phyloP scores from a whole-genome alignment of 2,797 vertebrate species.

The Poeciliopsis gracilis region DNA sequence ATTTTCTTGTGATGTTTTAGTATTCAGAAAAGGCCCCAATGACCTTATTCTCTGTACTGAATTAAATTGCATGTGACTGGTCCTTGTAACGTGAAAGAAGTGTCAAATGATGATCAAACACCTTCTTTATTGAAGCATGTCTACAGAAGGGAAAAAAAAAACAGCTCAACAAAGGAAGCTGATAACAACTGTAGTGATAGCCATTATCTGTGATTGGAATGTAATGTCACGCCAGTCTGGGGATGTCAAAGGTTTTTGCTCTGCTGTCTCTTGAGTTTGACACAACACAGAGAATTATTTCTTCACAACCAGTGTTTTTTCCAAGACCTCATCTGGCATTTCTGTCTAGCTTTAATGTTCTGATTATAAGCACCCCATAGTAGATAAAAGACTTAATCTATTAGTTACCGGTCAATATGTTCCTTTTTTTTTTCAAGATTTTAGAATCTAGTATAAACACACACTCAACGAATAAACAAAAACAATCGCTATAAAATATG shows the following conservation, averaged over 20 bases:
- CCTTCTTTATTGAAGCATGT: conserved; percentile 1
- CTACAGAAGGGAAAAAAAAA: not conserved
- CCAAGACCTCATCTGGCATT: not conserved
- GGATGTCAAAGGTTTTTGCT: not conserved
- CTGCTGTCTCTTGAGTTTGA: not conserved
- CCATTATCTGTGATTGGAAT: conserved; percentile 8
- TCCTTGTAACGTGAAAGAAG: not conserved
- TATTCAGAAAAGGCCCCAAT: not conserved
- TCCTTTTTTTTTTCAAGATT: not conserved
- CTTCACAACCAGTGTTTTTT: not conserved
- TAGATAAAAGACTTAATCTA: conserved; percentile 2
- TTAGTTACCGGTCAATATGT: not conserved
- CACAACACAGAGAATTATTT: not conserved
- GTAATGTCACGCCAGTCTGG: conserved; percentile 6
- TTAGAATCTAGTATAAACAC: not conserved
- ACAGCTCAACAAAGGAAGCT: not conserved
- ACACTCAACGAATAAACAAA: not conserved
- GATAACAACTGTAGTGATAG: conserved; percentile 13
- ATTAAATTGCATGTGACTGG: not conserved
- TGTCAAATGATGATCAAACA: conserved; percentile 9
- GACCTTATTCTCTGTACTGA: not conserved
- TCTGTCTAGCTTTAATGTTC: not conserved
- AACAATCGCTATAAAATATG: not conserved
- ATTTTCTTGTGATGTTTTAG: not conserved
- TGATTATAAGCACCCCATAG: not conserved